phyloP scores from a whole-genome alignment of 1,140 invertebrate species.

The Drosophila baimaii region DNA sequence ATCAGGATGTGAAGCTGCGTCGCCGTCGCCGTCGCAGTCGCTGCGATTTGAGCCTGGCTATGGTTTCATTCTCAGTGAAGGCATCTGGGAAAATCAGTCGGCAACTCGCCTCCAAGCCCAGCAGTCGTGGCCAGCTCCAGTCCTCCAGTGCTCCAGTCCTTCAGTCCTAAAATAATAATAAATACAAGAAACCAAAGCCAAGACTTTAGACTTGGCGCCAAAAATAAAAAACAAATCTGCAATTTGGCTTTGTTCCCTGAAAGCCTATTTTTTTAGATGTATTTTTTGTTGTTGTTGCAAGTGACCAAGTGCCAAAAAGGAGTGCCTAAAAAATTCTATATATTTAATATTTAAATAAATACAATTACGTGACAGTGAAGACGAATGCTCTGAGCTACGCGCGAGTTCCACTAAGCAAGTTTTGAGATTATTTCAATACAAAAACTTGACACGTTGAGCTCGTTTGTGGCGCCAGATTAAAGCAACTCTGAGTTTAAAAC shows the following conservation, averaged over 20 bases:
- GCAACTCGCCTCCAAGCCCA: conserved; percentile 74
- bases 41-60: conserved; percentile 58
- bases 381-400: conserved; percentile 41
- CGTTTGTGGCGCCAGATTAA: conserved; percentile 44
- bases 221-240: conserved; percentile 8
- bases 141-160: conserved; percentile 3
- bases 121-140: conserved; percentile 60
- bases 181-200: background rate
- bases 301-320: background rate
- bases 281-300: background rate
- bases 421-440: conserved; percentile 66
- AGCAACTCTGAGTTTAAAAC: background rate
- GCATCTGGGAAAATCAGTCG: conserved; percentile 76
- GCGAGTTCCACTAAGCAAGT: conserved; percentile 79
- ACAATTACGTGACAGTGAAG: background rate
- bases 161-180: background rate
- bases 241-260: background rate
- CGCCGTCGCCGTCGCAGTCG: conserved; percentile 2
- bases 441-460: conserved; percentile 82
- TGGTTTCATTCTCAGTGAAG: conserved; percentile 73
- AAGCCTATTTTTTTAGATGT: conserved; percentile 4
- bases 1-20: conserved; percentile 40
- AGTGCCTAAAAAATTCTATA: background rate
- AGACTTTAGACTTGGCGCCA: background rate
- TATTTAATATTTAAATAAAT: background rate